phyloP scores from a whole-genome alignment of 2,888 invertebrate genomes.

The Rotaria macrura region DNA sequence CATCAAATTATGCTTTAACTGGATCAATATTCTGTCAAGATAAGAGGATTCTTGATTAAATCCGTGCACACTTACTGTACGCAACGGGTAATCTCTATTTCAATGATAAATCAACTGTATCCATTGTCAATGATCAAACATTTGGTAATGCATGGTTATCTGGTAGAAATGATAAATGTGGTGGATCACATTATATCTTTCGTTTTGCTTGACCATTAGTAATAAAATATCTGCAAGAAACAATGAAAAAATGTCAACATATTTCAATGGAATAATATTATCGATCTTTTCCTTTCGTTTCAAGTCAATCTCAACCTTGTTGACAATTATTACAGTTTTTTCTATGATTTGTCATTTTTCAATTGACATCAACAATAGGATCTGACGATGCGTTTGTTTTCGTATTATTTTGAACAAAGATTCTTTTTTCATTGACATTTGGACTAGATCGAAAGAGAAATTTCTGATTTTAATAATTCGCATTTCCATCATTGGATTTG shows the following conservation, averaged over 20 bases:
- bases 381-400: too few relatives aligned
- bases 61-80: conserved; percentile 73
- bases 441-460: too few relatives aligned
- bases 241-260: conserved; percentile 67
- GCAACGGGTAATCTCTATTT: conserved; percentile 94
- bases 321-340: too few relatives aligned
- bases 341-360: too few relatives aligned
- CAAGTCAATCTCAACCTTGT: too few relatives aligned
- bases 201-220: conserved; percentile 84
- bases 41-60: conserved; percentile 63
- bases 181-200: conserved; percentile 83
- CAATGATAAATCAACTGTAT: conserved; percentile 95
- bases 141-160: conserved; percentile 77
- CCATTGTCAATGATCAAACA: conserved; percentile 96
- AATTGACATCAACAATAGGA: too few relatives aligned
- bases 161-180: conserved; percentile 98
- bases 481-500: too few relatives aligned
- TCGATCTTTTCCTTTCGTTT: too few relatives aligned
- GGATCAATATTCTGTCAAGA: conserved; percentile 85
- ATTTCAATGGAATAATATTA: conserved; percentile 68
- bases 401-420: too few relatives aligned
- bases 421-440: too few relatives aligned
- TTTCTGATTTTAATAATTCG: too few relatives aligned
- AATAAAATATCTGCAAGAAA: conserved; percentile 81
- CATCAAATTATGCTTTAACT: conserved; percentile 81